Percentiles rank a stretch among this genome's conserved stretches.
Evolutionary conservation across 2,797 vertebrate genomes (phyloP).

Genomic region (Trachops cirrhosus): DNA sequence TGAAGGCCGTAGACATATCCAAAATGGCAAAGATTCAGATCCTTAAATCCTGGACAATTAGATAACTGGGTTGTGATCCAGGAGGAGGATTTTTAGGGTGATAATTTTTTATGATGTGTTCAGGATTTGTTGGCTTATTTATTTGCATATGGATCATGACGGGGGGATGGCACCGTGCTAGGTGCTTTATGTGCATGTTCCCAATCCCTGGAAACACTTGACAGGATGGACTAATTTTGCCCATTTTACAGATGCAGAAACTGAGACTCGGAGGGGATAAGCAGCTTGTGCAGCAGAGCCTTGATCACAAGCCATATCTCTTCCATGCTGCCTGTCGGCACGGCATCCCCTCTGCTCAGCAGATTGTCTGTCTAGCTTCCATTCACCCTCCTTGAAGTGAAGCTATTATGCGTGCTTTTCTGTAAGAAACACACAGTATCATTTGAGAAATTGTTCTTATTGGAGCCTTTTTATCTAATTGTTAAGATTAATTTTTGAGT

Average conservation of each 20-base stretch:
- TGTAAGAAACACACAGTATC: background rate
- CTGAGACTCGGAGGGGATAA: background rate
- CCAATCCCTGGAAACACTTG: background rate
- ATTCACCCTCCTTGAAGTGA: background rate
- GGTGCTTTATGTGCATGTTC: background rate
- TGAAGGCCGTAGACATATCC: background rate
- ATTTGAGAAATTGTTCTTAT: background rate
- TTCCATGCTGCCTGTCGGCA: fast-evolving
- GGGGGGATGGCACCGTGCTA: background rate
- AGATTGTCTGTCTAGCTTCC: background rate
- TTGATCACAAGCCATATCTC: background rate
- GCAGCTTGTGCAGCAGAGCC: too few relatives aligned
- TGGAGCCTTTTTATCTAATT: background rate
- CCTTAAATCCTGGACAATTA: background rate
- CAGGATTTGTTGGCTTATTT: background rate
- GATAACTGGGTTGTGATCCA: constrained; percentile 14
- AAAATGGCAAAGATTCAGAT: background rate
- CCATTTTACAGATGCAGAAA: background rate
- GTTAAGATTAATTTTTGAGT: background rate
- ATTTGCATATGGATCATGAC: background rate
- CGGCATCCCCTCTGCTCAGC: background rate
- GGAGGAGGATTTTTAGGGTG: background rate
- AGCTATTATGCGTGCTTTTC: background rate
- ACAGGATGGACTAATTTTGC: background rate
- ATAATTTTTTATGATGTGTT: background rate